These are phyloP conservation scores for Rhopalosiphum maidis DNA, from an alignment of 1,140 invertebrate species.

Conservation along the genomic window DNA sequence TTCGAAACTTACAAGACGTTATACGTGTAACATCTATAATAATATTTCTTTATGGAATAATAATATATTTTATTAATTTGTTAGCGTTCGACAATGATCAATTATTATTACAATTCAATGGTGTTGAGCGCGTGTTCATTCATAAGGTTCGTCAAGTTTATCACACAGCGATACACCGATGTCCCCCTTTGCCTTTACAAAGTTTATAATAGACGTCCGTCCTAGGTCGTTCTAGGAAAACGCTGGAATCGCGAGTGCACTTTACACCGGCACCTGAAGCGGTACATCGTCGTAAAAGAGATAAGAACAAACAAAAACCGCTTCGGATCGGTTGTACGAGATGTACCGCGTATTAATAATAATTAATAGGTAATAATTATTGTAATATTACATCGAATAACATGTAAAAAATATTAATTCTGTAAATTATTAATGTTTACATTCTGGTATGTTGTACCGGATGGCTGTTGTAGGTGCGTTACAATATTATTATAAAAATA, in stretches of 20 bases:
- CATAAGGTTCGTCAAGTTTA: conserved; percentile 48
- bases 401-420: conserved; percentile 3
- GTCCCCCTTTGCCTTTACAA: background rate
- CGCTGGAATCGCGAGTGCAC: conserved; percentile 1
- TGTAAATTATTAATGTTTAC: background rate
- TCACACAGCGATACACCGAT: background rate
- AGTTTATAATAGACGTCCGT: background rate
- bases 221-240: background rate
- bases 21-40: background rate
- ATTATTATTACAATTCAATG: background rate
- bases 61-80: background rate
- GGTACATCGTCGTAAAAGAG: background rate
- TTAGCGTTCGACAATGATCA: background rate
- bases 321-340: background rate
- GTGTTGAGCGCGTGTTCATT: conserved; percentile 18
- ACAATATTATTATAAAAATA: background rate
- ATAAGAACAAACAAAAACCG: background rate
- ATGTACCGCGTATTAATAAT: background rate
- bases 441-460: background rate
- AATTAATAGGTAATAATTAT: background rate
- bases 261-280: background rate
- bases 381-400: background rate
- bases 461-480: background rate
- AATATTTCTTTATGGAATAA: background rate
- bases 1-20: background rate